Base-by-base conservation (phyloP, 2,888 invertebrate genomes). In the Orchestes rusci region DNA sequence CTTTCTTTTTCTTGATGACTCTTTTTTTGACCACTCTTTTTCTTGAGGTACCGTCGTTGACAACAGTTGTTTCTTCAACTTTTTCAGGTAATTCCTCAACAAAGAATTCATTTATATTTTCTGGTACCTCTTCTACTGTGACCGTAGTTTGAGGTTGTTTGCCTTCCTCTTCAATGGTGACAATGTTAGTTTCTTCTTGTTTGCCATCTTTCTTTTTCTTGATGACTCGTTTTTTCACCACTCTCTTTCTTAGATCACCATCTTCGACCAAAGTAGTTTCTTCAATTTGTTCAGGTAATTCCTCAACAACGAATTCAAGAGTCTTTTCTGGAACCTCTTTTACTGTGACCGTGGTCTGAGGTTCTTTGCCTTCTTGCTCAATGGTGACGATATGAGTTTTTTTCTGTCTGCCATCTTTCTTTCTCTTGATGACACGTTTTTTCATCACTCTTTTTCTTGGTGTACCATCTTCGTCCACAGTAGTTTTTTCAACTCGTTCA, bases 391-490 rank as follows among this genome's bases (percentile, higher is more conserved):
- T 63, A 56, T 63, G 62, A 2, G 64, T 64, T n/a, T 52, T 58
- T 51, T 64, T 61, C 55, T 61, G 66, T 48, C 62, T 63, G 32
- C 59, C 55, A 2, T 56, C 64, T 28, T 61, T 61, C 33, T 59
- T 61, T 51, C 65, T 71, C 27, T 57, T 62, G n/a, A 64, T 58
- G 2, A 59, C 51, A 10, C 65, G 59, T 43, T 61, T 67, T 39
- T 59, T 46, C n/a, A 56, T 61, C 1, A 63, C 62, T 44, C 67
- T 62, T 39, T 59, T 53, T 50, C 56, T 46, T 15, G 52, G 51
- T 48, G 59, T 54, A 12, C 56, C 63, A 41, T 54, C 60, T 46
- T 44, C 47, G 16, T 56, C 31, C 4, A 55, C 50, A 52, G 58
- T 54, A 15, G 50, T 62, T 62, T 73, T 52, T 20, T 57, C 47